A percentile compares a stretch with the other conserved stretches of the same genome.
Evolutionary conservation across 2,113 vertebrate species (phyloP).

Genomic region (Zapornia atra): DNA sequence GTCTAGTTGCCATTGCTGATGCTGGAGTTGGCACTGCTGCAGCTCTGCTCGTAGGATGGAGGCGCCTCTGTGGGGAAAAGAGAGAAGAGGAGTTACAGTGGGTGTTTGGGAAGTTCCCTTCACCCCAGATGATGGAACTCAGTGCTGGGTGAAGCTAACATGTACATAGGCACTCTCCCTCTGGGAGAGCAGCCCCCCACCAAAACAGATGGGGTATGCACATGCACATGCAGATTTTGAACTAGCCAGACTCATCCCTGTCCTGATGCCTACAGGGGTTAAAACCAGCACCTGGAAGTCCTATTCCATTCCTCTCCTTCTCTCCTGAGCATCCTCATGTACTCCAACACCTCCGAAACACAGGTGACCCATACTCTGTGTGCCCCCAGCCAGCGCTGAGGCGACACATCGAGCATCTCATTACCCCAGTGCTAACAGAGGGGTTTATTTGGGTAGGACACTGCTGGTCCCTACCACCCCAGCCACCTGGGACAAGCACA

Average conservation of each 20-base stretch:
- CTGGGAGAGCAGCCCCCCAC: background rate
- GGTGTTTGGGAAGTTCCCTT: background rate
- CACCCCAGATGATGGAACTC: background rate
- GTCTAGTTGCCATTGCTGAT: constrained; percentile 76
- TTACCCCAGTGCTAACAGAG: background rate
- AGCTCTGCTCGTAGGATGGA: constrained; percentile 92
- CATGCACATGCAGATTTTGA: background rate
- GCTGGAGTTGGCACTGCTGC: constrained; percentile 77
- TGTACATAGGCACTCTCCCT: background rate
- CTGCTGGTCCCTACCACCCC: background rate
- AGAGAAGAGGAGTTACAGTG: background rate
- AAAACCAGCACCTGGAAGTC: background rate
- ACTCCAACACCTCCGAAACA: background rate
- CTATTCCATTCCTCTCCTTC: background rate
- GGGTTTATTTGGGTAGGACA: background rate
- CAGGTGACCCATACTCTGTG: accelerated
- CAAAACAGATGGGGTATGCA: accelerated
- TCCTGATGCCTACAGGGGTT: background rate
- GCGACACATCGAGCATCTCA: accelerated
- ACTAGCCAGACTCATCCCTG: background rate
- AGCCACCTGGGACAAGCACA: accelerated
- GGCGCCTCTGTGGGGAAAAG: constrained; percentile 82
- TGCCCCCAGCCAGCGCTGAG: background rate
- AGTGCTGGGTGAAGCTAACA: background rate
- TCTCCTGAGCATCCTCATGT: background rate